Evolutionary conservation across 2,888 invertebrate species (phyloP).

Genomic region (Heliconius sara): DNA sequence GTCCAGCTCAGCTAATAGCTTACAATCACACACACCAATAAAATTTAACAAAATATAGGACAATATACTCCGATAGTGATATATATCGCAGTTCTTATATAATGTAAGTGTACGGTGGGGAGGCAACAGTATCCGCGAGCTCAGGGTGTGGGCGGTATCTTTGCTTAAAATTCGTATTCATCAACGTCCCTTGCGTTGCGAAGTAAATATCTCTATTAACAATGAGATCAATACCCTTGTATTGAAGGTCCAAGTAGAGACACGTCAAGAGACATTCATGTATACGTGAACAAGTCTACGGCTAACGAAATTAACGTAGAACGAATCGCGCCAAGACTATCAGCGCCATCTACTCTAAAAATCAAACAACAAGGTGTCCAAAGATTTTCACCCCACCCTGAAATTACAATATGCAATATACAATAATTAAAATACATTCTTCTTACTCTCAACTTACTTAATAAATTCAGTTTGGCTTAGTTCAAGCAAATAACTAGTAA

Average conservation of each 20-base stretch:
- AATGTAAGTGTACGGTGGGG: constrained; percentile 71
- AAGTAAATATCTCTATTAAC: background rate
- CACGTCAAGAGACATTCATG: background rate
- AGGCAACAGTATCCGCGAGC: constrained; percentile 76
- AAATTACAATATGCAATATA: constrained; percentile 73
- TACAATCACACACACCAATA: constrained; percentile 76
- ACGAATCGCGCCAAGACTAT: constrained; percentile 47
- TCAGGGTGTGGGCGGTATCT: constrained; percentile 49
- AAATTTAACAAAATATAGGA: constrained; percentile 84
- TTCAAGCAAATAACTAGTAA: constrained; percentile 85
- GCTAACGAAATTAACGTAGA: constrained; percentile 50
- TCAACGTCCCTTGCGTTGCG: background rate
- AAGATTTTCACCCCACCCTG: constrained; percentile 58
- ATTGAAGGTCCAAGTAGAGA: background rate
- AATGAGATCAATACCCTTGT: background rate
- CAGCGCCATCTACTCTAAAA: constrained; percentile 50
- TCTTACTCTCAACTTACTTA: constrained; percentile 84
- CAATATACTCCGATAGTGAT: constrained; percentile 76
- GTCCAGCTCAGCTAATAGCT: constrained; percentile 70
- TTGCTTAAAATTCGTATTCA: constrained; percentile 41
- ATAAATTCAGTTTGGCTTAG: constrained; percentile 85
- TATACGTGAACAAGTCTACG: constrained; percentile 45
- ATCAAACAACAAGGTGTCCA: constrained; percentile 53
- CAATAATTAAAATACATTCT: constrained; percentile 83
- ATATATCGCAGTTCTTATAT: constrained; percentile 74